Base-by-base conservation (phyloP, 2,888 invertebrate species). In the Chymomyza procnemis region DNA sequence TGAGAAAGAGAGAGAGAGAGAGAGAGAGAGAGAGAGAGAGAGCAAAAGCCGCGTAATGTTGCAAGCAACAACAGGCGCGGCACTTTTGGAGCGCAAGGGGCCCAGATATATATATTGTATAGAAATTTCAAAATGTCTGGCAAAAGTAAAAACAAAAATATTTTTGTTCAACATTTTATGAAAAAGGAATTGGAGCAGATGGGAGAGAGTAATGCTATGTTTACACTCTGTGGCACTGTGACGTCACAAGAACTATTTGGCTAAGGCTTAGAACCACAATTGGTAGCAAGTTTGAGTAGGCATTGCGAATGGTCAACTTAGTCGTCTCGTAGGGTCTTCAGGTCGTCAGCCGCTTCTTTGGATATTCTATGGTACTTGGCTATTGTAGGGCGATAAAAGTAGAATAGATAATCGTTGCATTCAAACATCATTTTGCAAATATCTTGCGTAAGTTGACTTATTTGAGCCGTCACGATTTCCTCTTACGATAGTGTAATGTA, bases 341-440 rank as follows among this genome's bases (percentile, higher is more conserved):
- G 80, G 66, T 94, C 92, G 30, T 95, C 94, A 16, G 93, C 93
- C n/a, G 92, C 92, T 90, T 94, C 92, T 89, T 93, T 94, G 68
- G 93, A 92, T 79, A 93, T 90, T 79, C 95, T 93, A 76, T 94
- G 92, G 88, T 95, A 95, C 88, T 95, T 95, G 48, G 92, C 93
- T 66, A 94, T 91, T 78, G 94, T 92, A 2, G 96, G 96, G 66
- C 93, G 92, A 88, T 95, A 96, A 90, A 95, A 97, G 90, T 95
- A 96, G 0, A 95, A 95, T 91, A 96, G 94, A 90, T 96, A 97
- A 91, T 98, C 97, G 3, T 93, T 92, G 62, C 95, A 93, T 77
- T 95, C 93, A 0, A 90, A 89, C 94, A 97, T 96, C 88, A 95
- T 93, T 0, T 87, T 79, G 41, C 93, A 88, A 3, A 97, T 92